A percentile compares a stretch with the other conserved stretches of the same genome.
Evolutionary conservation across 2,888 invertebrate species (phyloP).

Genomic region (Belgica antarctica): DNA sequence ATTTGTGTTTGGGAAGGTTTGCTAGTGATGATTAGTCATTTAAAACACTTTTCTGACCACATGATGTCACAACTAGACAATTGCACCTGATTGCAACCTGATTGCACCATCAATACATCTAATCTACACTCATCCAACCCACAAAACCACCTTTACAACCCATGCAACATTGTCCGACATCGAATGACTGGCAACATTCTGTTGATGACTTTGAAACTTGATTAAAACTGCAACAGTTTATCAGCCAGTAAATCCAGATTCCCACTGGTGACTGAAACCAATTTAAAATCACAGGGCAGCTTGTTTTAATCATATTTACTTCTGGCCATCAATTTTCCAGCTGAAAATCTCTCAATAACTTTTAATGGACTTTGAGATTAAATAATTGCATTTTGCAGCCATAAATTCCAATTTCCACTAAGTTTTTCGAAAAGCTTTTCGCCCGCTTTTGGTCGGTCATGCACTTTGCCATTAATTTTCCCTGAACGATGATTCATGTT

Average conservation of each 20-base stretch:
- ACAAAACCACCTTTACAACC: too few relatives aligned
- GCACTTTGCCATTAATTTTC: constrained; percentile 11
- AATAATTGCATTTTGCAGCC: constrained; percentile 38
- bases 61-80: too few relatives aligned
- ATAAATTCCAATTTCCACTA: constrained; percentile 35
- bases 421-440: constrained; percentile 15
- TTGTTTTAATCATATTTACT: neutral
- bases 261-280: neutral
- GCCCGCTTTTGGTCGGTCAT: neutral
- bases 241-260: too few relatives aligned
- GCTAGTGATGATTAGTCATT: too few relatives aligned
- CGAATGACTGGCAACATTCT: neutral
- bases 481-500: neutral
- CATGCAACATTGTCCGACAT: neutral
- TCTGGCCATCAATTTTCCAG: constrained; percentile 24
- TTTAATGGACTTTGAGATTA: constrained; percentile 32
- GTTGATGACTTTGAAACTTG: neutral
- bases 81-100: too few relatives aligned
- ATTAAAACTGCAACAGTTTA: neutral
- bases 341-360: constrained; percentile 29
- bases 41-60: too few relatives aligned
- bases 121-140: too few relatives aligned
- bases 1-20: too few relatives aligned
- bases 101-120: too few relatives aligned
- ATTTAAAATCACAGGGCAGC: constrained; percentile 12